Evolutionary conservation across 64 coral and sea anemone species (phyloP), one percentile per base, ranked within the genome.

Genomic region (Montipora capricornis): DNA sequence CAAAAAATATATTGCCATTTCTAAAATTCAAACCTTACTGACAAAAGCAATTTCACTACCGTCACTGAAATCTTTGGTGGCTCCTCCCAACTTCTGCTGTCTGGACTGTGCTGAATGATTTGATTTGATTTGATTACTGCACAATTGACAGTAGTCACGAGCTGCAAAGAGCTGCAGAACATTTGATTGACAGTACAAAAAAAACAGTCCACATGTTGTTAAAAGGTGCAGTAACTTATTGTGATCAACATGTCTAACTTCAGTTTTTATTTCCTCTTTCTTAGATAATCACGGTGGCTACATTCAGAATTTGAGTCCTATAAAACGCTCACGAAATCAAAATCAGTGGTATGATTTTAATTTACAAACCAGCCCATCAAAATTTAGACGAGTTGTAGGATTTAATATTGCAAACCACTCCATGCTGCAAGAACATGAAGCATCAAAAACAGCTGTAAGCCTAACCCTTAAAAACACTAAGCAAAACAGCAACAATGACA

Each of bases 311-410:
- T 80, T 89, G 45, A 89, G 64, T 45, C 59, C 17, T n/a, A 44
- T 94, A 17, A 94, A 88, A 89, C 64, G 58, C 80, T 86, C 92
- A 55, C 20, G 17, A 73, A 89, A 80, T 61, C 44, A 77, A 45
- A 87, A 94, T 26, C 77, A 87, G n/a, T 94, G 66, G 92, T 89
- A 74, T 81, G 85, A 94, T 7, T 95, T 91, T 75, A 20, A 95
- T 3, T 75, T 91, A 5, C 84, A 95, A 75, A 66, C 88, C 51
- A 82, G 76, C 48, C 50, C 78, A 57, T 87, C 75, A 17, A 92
- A 92, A 52, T 46, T 87, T 3, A 95, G 55, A 80, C 47, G 84
- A 77, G 83, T 95, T 62, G 89, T 95, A 51, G 94, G 78, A 14
- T 92, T 95, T 60, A 95, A 92, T 61, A 96, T 83, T n/a, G 16